Conservation (phyloP, 1,140 invertebrate genomes). For the Physella acuta region DNA sequence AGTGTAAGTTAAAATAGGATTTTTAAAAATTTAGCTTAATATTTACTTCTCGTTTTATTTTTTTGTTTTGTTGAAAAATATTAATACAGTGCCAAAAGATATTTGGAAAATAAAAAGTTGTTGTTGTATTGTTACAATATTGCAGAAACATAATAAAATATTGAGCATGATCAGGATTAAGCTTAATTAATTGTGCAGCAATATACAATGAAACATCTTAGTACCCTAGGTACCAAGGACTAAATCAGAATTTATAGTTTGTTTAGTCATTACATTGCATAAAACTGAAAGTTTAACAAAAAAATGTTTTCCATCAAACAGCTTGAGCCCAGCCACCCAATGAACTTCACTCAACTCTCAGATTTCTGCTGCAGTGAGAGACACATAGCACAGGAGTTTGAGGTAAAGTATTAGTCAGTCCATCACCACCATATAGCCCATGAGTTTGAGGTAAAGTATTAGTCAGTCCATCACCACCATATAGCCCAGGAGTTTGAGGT, state of each 20-base stretch:
- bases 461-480: too few species aligned
- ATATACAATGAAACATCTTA: too few species aligned
- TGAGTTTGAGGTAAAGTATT: too few species aligned
- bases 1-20: background rate
- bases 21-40: constrained; percentile 1
- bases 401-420: constrained; percentile 17
- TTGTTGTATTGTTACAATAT: background rate
- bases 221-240: too few species aligned
- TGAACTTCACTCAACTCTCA: constrained; percentile 74
- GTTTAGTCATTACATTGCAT: too few species aligned
- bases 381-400: constrained; percentile 54
- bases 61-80: background rate
- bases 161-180: too few species aligned
- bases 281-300: too few species aligned
- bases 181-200: too few species aligned
- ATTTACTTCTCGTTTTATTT: background rate
- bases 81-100: background rate
- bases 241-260: too few species aligned
- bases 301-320: constrained; percentile 58
- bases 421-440: too few species aligned
- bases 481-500: too few species aligned
- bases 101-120: background rate
- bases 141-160: too few species aligned
- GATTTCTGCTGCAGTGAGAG: constrained; percentile 74
- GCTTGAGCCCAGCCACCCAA: constrained; percentile 71